phyloP scores from a whole-genome alignment of 2,888 invertebrate genomes.

The Callosobruchus maculatus region DNA sequence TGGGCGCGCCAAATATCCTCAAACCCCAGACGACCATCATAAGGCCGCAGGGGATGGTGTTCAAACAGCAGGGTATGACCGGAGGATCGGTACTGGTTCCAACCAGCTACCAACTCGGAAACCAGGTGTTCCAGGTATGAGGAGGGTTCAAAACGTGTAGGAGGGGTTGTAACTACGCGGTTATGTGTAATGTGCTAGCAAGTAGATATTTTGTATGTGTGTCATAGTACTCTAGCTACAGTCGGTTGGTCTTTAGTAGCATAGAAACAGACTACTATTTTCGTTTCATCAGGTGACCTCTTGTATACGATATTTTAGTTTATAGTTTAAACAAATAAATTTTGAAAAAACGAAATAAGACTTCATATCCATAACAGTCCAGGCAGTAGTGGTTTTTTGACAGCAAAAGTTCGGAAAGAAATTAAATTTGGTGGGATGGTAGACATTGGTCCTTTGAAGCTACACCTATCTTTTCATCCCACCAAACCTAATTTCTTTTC shows the following conservation, averaged over 20 bases:
- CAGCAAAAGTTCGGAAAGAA: too few relatives aligned
- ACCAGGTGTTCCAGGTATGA: conserved; percentile 62
- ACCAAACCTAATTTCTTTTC: too few relatives aligned
- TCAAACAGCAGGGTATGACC: conserved; percentile 63
- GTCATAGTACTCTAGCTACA: neutral
- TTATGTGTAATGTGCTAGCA: neutral
- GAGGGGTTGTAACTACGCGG: neutral
- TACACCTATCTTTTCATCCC: too few relatives aligned
- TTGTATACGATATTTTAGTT: too few relatives aligned
- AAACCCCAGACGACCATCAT: conserved; percentile 31
- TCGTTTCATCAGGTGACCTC: too few relatives aligned
- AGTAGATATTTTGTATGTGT: neutral
- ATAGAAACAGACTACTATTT: too few relatives aligned
- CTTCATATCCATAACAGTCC: too few relatives aligned
- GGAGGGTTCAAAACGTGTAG: neutral
- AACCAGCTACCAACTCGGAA: conserved; percentile 59
- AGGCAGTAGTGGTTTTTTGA: too few relatives aligned
- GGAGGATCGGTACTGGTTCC: conserved; percentile 56
- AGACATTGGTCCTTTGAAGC: too few relatives aligned
- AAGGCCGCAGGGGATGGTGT: conserved; percentile 59
- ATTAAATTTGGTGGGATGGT: too few relatives aligned
- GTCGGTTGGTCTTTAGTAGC: neutral
- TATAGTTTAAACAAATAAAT: too few relatives aligned
- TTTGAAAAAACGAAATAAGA: too few relatives aligned
- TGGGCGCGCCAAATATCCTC: conserved; percentile 23